phyloP scores from a whole-genome alignment of 2,888 invertebrate genomes.

The Macrosiphum euphorbiae region DNA sequence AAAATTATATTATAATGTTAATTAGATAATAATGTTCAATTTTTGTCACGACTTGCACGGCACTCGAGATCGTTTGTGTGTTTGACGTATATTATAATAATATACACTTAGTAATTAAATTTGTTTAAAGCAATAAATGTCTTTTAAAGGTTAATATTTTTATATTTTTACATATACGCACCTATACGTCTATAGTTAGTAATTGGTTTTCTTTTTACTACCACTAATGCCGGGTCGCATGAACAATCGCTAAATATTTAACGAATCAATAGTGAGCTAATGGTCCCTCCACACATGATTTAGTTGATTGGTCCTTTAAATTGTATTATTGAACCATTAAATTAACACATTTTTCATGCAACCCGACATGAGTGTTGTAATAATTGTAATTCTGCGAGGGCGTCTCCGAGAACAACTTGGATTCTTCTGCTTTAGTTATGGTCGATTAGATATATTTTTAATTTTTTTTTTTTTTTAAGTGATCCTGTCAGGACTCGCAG shows the following conservation, averaged over 20 bases:
- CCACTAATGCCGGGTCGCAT: background rate
- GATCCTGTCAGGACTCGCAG: background rate
- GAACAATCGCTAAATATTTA: too few species aligned
- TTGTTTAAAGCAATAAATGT: background rate
- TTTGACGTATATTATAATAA: background rate
- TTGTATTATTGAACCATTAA: too few species aligned
- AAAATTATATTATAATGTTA: background rate
- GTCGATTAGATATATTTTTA: background rate
- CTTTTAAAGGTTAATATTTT: background rate
- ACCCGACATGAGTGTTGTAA: background rate
- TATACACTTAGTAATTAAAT: background rate
- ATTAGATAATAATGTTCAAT: background rate
- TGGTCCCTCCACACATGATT: background rate
- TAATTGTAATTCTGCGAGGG: background rate
- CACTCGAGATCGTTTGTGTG: background rate
- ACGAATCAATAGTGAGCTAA: background rate
- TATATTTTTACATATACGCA: background rate
- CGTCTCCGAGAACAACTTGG: background rate
- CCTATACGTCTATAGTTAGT: background rate
- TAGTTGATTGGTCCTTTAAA: background rate
- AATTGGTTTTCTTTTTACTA: background rate
- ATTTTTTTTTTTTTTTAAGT: background rate
- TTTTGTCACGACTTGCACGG: background rate
- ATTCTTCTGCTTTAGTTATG: background rate
- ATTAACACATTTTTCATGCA: too few species aligned